phyloP scores from a whole-genome alignment of 2,797 vertebrate species.

The Falco concolor region DNA sequence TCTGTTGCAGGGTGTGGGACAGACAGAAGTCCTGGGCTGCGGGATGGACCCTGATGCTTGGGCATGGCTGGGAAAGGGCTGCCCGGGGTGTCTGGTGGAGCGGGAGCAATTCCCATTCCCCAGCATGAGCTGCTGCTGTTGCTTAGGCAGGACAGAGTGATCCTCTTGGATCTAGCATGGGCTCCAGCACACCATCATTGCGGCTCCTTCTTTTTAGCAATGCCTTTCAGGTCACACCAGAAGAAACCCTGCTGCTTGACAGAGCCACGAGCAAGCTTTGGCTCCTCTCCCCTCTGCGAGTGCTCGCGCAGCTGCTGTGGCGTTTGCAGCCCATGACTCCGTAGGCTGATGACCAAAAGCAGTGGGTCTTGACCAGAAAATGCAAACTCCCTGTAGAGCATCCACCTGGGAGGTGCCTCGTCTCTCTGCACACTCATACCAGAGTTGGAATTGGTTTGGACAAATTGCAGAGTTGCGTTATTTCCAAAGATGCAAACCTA shows the following conservation, averaged over 20 bases:
- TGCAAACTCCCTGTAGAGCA: not conserved
- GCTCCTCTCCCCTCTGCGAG: not conserved
- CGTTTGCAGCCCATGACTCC: not conserved
- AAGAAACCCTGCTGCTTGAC: not conserved
- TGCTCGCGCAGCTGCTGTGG: not conserved
- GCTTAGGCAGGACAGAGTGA: not conserved
- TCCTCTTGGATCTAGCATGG: too few relatives aligned
- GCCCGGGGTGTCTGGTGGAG: not conserved
- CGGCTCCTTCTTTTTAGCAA: not conserved
- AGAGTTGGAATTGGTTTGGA: not conserved
- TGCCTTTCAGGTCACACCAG: not conserved
- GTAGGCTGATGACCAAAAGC: not conserved
- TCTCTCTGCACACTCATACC: too few relatives aligned
- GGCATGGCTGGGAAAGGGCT: not conserved
- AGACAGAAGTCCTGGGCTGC: not conserved
- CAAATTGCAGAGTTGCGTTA: not conserved
- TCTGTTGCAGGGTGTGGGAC: not conserved
- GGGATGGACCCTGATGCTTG: not conserved
- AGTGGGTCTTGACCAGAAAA: not conserved
- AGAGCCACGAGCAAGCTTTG: rapidly evolving
- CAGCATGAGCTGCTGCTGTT: not conserved
- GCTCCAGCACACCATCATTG: not conserved
- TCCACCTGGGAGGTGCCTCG: not conserved
- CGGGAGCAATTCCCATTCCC: not conserved
- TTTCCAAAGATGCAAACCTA: not conserved